Percentiles rank a stretch among this genome's conserved stretches.
Conservation (phyloP, 2,888 invertebrate species). For the Sipha maydis region DNA sequence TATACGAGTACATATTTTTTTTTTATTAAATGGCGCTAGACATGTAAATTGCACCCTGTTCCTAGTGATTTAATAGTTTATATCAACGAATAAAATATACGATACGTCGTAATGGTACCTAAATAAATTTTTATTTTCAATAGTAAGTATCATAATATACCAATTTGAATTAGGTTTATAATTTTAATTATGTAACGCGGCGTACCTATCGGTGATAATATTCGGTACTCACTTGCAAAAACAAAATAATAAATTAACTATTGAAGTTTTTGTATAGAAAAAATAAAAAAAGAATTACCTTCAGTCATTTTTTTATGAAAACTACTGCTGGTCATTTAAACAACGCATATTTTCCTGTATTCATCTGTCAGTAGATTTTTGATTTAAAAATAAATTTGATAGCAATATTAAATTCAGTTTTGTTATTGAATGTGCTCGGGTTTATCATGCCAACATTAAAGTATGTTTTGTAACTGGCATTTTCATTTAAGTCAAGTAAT, state of each 20-base stretch:
- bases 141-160: background rate
- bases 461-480: background rate
- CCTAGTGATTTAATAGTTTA: constrained; percentile 17
- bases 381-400: background rate
- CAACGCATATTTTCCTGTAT: background rate
- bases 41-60: constrained; percentile 23
- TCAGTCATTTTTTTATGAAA: constrained; percentile 5
- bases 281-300: background rate
- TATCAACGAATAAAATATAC: background rate
- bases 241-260: background rate
- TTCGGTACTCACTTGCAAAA: background rate
- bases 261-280: background rate
- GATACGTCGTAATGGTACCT: background rate
- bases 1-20: background rate
- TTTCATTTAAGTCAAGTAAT: background rate
- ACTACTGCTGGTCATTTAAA: background rate
- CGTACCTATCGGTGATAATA: background rate
- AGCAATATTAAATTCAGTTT: background rate
- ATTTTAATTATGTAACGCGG: background rate
- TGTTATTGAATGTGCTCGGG: background rate
- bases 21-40: background rate
- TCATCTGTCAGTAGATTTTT: background rate
- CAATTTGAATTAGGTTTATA: background rate
- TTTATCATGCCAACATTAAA: background rate
- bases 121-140: background rate